Percentiles rank a stretch among this genome's conserved stretches.
Conservation (phyloP, 23 tunicate genomes). For the Trididemnum clinides region DNA sequence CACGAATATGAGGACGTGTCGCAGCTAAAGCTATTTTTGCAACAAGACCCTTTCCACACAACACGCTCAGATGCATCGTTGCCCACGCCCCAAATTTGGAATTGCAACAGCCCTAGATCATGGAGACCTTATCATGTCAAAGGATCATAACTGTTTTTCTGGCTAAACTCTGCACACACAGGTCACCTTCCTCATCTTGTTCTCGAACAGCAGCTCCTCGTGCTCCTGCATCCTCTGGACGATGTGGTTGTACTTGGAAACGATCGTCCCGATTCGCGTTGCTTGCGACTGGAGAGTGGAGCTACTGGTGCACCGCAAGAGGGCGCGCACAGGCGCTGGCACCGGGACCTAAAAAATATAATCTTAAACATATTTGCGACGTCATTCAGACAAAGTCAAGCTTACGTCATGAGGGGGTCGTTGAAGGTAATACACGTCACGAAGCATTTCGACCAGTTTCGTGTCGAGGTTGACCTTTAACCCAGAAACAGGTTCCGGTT, state of each 20-base stretch:
- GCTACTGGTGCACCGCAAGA: slow-evolving; percentile 73
- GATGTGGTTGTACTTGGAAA: slow-evolving; percentile 88
- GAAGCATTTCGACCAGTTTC: slow-evolving; percentile 73
- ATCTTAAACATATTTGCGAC: not conserved
- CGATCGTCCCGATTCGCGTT: slow-evolving; percentile 61
- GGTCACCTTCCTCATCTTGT: slow-evolving; percentile 64
- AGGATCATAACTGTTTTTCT: too few relatives aligned
- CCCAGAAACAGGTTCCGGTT: slow-evolving; percentile 36
- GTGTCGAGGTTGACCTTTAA: slow-evolving; percentile 87
- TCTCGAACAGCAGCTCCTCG: slow-evolving; percentile 77
- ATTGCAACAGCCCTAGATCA: too few relatives aligned
- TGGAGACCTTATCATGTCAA: too few relatives aligned
- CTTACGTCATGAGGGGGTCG: slow-evolving; percentile 78
- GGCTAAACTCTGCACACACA: too few relatives aligned
- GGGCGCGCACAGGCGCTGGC: slow-evolving; percentile 73
- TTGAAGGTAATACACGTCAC: slow-evolving; percentile 74
- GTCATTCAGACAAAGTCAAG: not conserved
- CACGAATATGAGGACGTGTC: too few relatives aligned
- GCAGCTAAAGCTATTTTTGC: too few relatives aligned
- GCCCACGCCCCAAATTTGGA: too few relatives aligned
- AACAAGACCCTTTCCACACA: too few relatives aligned
- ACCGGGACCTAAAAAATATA: slow-evolving; percentile 56
- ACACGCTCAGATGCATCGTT: too few relatives aligned
- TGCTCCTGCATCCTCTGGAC: slow-evolving; percentile 78
- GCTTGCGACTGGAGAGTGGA: slow-evolving; percentile 63